These are phyloP conservation scores for Alectura lathami DNA, from an alignment of 2,113 vertebrate species.

Conservation along the genomic window DNA sequence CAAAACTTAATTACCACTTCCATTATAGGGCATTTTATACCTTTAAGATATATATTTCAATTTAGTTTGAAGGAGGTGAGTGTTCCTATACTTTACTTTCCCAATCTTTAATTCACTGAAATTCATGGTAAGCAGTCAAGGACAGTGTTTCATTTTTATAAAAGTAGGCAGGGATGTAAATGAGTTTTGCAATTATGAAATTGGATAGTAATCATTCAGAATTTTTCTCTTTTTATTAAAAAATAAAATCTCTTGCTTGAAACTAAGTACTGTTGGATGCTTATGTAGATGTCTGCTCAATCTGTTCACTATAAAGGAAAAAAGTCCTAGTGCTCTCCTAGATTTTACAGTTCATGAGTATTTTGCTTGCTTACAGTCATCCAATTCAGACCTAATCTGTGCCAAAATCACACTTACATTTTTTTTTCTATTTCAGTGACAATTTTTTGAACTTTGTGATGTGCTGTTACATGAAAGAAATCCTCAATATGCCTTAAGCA, in stretches of 20 bases:
- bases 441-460: conserved; percentile 40
- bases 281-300: conserved; percentile 69
- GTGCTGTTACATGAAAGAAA: conserved; percentile 55
- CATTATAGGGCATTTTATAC: conserved; percentile 63
- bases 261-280: conserved; percentile 69
- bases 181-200: conserved; percentile 69
- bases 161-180: conserved; percentile 70
- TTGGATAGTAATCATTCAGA: conserved; percentile 44
- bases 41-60: conserved; percentile 46
- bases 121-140: conserved; percentile 49
- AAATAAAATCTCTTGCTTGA: conserved; percentile 67
- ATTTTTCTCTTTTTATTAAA: conserved; percentile 58
- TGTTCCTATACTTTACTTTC: conserved; percentile 47
- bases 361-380: conserved; percentile 54
- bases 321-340: conserved; percentile 5
- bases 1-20: conserved; percentile 65
- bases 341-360: conserved; percentile 36
- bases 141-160: conserved; percentile 51
- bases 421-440: conserved; percentile 23
- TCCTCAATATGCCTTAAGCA: conserved; percentile 80
- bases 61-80: conserved; percentile 56
- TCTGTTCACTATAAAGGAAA: conserved; percentile 57
- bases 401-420: conserved; percentile 9
- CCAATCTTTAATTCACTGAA: conserved; percentile 28
- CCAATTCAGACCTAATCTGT: neutral